Percentiles rank a stretch among this genome's conserved stretches.
These are phyloP conservation scores for Heteromormyrus szaboi DNA, from an alignment of 2,797 vertebrate species.

Conservation along the genomic window DNA sequence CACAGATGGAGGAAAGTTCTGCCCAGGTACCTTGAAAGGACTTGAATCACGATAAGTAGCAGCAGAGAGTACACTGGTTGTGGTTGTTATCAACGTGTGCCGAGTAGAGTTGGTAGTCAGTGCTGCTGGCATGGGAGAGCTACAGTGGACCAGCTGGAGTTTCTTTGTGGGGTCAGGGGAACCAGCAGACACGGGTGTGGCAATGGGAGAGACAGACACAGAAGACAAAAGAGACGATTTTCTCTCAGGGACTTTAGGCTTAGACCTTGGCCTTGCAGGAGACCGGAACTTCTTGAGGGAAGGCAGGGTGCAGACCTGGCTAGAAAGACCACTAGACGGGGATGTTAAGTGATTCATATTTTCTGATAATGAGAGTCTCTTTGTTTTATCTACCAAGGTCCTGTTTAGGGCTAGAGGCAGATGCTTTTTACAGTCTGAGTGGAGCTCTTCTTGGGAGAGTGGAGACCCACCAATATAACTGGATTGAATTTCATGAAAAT, in stretches of 20 bases:
- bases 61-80: conserved; percentile 14
- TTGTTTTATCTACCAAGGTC: conserved; percentile 48
- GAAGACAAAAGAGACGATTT: conserved; percentile 82
- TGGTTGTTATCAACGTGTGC: not conserved
- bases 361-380: conserved; percentile 54
- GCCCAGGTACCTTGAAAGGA: conserved; percentile 15
- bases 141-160: conserved; percentile 23
- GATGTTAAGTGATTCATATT: conserved; percentile 73
- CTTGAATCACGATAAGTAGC: not conserved
- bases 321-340: conserved; percentile 86
- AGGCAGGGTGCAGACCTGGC: conserved; percentile 83
- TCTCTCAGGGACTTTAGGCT: conserved; percentile 84
- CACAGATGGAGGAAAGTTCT: conserved; percentile 23
- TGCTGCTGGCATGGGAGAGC: conserved; percentile 33
- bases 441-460: conserved; percentile 35
- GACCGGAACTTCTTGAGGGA: conserved; percentile 59
- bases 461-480: conserved; percentile 31
- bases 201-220: conserved; percentile 59
- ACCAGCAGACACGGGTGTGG: conserved; percentile 27
- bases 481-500: conserved; percentile 34
- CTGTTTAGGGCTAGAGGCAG: conserved; percentile 36
- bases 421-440: conserved; percentile 36
- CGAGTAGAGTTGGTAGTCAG: not conserved
- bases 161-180: conserved; percentile 39
- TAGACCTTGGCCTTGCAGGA: conserved; percentile 64